Base-by-base conservation (phyloP, 1,140 invertebrate genomes). In the Brachionus plicatilis region DNA sequence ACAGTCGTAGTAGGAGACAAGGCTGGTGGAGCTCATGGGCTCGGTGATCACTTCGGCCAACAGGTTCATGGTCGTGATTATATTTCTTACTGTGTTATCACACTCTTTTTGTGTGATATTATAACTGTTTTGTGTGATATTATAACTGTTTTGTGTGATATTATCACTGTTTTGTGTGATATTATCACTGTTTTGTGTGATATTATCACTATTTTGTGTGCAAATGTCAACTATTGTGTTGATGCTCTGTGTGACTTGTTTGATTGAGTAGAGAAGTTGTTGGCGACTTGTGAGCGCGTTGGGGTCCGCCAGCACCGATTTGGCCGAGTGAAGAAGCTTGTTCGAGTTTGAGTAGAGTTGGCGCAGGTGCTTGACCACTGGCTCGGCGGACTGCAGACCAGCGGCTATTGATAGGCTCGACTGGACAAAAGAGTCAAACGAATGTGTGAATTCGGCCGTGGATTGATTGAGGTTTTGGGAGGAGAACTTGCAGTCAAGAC, bases 61-160 rank as follows among this genome's bases (percentile, higher is more conserved):
- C 20, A 65, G 53, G 37, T 80, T 80, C 37, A 45, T 79, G 14
- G 41, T 60, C 85, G 94, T 93, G 88, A 96, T 93, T 85, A 98
- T 97, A 87, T 94, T 94, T 82, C 95, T 91, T n/a, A 98, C 93
- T 2, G 97, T 96, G 88, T 95, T 96, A 87, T 97, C 96, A 89
- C 96, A 98, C 87, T 99, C 97, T 88, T 95, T 96, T 90, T 97
- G 95, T 0, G 96, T 94, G 3, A 94, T 94, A 93, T n/a, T n/a
- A n/a, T n/a, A n/a, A n/a, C n/a, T n/a, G n/a, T n/a, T n/a, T n/a
- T n/a, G n/a, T n/a, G n/a, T n/a, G n/a, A n/a, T n/a, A n/a, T n/a
- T n/a, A n/a, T n/a, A n/a, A n/a, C n/a, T n/a, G n/a, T n/a, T n/a
- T n/a, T n/a, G n/a, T n/a, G n/a, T n/a, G 3, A 94, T 94, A 93